Base-by-base conservation (phyloP, 2,797 vertebrate species). In the Pseudocheirus occidentalis region DNA sequence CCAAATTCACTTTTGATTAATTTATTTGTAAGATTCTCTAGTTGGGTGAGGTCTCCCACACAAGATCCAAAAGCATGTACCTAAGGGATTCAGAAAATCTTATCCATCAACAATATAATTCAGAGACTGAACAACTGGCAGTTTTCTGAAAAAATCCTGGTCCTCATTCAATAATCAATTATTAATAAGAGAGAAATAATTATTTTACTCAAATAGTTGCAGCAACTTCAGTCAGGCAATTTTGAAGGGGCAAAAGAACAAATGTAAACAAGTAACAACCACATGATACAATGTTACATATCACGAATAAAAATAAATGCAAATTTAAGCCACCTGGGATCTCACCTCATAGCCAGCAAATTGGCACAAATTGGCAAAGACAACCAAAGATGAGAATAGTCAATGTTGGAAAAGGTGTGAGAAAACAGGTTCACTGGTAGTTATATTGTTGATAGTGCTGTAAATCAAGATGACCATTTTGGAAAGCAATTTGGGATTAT, bases 401-500 rank as follows among this genome's bases (percentile, higher is more conserved):
- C 87, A 40, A 54, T 55, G 14, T 27, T 31, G 54, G 34, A 55
- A 56, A 58, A 90, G 73, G 5, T 93, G 21, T 57, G 59, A 55
- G 57, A 95, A 96, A 55, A 16, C 62, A 94, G 50, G 66, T 46
- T 91, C 90, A 97, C 54, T 92, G 94, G 92, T 93, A 90, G 58
- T 52, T 94, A 29, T 94, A 62, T 6, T 93, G 96, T 87, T 93
- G 89, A 11, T 92, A 54, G 95, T 90, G 58, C 96, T 96, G 93
- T 96, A 97, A 97, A 97, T 96, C 92, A 96, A 91, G 95, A 97
- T 96, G 96, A 96, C 96, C n/a, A 28, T 95, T 98, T 95, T 0
- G 14, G 94, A 97, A 97, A 95, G 96, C 95, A 96, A 97, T 97
- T 97, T 97, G 94, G 97, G 94, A 97, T 95, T 59, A 53, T 96